These are phyloP conservation scores for Hephaestus fuliginosus DNA, from an alignment of 2,797 vertebrate genomes.

Conservation along the genomic window DNA sequence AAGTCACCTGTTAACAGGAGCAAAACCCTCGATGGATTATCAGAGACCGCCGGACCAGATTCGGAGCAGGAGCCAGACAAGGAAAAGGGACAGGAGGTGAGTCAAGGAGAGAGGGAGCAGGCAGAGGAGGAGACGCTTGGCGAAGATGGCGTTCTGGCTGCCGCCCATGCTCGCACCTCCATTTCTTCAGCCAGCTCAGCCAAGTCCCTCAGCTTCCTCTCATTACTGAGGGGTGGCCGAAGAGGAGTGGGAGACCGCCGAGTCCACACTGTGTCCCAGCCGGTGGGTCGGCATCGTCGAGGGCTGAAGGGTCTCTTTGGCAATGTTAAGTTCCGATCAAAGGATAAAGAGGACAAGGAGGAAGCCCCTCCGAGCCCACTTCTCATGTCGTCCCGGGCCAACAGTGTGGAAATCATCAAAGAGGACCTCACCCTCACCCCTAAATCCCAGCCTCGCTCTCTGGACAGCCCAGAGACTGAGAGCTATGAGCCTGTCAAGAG, in stretches of 20 bases:
- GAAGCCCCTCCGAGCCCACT: slow-evolving; percentile 85
- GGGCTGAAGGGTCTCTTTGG: slow-evolving; percentile 93
- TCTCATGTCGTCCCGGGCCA: slow-evolving; percentile 85
- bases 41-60: slow-evolving; percentile 83
- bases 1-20: slow-evolving; percentile 90
- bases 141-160: slow-evolving; percentile 78
- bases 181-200: slow-evolving; percentile 87
- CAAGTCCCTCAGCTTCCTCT: slow-evolving; percentile 95
- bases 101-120: slow-evolving; percentile 75
- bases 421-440: slow-evolving; percentile 86
- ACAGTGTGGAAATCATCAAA: slow-evolving; percentile 89
- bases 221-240: slow-evolving; percentile 88
- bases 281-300: slow-evolving; percentile 88
- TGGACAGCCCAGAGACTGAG: slow-evolving; percentile 71
- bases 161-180: slow-evolving; percentile 78
- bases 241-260: slow-evolving; percentile 83
- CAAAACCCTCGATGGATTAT: slow-evolving; percentile 91
- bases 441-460: slow-evolving; percentile 74
- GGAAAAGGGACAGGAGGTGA: slow-evolving; percentile 75
- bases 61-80: slow-evolving; percentile 75
- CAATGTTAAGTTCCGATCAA: slow-evolving; percentile 90
- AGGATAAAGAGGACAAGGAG: slow-evolving; percentile 88
- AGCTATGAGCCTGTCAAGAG: slow-evolving; percentile 49
- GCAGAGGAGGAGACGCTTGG: slow-evolving; percentile 82
- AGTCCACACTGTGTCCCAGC: slow-evolving; percentile 88